Base-by-base conservation (phyloP, 2,113 vertebrate genomes). In the Pygoscelis adeliae region DNA sequence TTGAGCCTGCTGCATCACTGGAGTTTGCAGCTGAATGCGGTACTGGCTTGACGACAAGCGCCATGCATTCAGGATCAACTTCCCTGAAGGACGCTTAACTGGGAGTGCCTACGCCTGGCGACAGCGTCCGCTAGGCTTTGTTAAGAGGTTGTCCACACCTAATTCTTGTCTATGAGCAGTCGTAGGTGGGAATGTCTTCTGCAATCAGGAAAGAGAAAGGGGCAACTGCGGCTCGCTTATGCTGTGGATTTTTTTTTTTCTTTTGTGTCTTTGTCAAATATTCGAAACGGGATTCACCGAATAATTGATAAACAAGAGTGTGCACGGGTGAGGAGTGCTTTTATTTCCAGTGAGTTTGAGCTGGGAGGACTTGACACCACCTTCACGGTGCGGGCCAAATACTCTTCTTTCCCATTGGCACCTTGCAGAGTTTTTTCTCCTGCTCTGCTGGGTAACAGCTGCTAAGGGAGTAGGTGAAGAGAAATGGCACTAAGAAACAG, bases 301-400 rank as follows among this genome's bases (percentile, higher is more conserved):
- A 40, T 40, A 27, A 59, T 25, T 5, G 1, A 19, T 30, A 13
- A 61, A 44, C 42, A 76, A 46, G 61, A 53, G 30, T 5, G 20
- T 22, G 38, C 23, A 2, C 0, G 11, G 44, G 23, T 36, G 30
- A 9, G 7, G 19, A 50, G 25, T 29, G 42, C 25, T 84, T 72
- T 46, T 63, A 20, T 67, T 53, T 86, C 62, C 71, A 67, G 30
- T n/a, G 65, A 42, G 46, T 44, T 71, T 42, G 83, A 34, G 30
- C 52, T 74, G 50, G 34, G 11, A 18, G 76, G 46, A 20, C 16
- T 15, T 11, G 30, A n/a, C 38, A 29, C 27, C 5, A 2, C 30
- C 56, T 61, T 56, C 36, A 6, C 12, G 0, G 4, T 5, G 18
- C 15, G 25, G 40, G 59, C 18, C 38, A 40, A 21, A 13, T 13